These are phyloP conservation scores for Kryptolebias ocellatus DNA, from an alignment of 2,797 vertebrate genomes.

Conservation along the genomic window DNA sequence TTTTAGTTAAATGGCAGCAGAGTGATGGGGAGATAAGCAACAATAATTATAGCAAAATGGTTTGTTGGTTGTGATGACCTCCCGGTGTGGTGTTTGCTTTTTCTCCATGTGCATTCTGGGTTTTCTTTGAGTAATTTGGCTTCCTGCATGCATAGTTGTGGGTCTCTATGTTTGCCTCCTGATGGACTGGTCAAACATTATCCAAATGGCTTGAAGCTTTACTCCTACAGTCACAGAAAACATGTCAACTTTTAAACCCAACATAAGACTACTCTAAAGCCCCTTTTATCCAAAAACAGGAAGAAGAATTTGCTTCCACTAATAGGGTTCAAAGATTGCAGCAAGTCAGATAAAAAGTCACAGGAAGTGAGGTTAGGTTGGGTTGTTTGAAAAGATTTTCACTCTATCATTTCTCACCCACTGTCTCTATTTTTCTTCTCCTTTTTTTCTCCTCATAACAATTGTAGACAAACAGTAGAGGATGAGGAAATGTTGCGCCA, in stretches of 20 bases:
- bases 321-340: conserved; percentile 84
- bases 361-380: conserved; percentile 62
- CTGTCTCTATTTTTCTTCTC: conserved; percentile 23
- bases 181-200: conserved; percentile 61
- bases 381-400: conserved; percentile 56
- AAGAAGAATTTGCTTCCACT: conserved; percentile 78
- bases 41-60: not conserved
- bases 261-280: conserved; percentile 76
- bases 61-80: not conserved
- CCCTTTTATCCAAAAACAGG: conserved; percentile 77
- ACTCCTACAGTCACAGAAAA: conserved; percentile 66
- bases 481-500: conserved; percentile 65
- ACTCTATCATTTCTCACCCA: conserved; percentile 50
- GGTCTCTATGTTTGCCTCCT: conserved; percentile 30
- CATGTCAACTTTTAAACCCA: conserved; percentile 85
- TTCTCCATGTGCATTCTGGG: not conserved
- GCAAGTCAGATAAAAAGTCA: conserved; percentile 77
- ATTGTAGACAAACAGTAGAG: conserved; percentile 60
- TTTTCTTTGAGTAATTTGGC: not conserved
- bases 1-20: not conserved
- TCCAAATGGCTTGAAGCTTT: conserved; percentile 66
- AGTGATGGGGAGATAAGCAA: not conserved
- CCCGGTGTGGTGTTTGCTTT: not conserved
- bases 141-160: conserved; percentile 25
- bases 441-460: conserved; percentile 37